Evolutionary conservation across 2,113 vertebrate genomes (phyloP), one percentile per base, ranked within the genome.

Genomic region (Accipiter virgatus): DNA sequence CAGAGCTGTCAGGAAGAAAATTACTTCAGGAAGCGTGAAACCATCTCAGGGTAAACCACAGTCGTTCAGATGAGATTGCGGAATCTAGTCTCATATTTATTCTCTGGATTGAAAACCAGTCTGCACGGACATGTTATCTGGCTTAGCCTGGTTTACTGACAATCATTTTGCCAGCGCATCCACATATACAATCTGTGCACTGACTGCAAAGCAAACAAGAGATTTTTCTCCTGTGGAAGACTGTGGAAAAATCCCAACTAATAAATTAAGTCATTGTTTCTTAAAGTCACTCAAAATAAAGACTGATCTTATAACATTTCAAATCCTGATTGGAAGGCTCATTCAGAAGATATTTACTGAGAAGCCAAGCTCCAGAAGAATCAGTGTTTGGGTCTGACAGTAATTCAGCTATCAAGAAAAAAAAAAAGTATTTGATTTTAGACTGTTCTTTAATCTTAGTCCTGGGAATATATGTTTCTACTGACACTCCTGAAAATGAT

Each of bases 361-460:
- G 87, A 92, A 88, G 40, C 17, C 66, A 26, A 47, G 67, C 86
- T 95, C 91, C 53, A 91, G 42, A 88, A 97, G 7, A 96, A 97
- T 86, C 42, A 77, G 79, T 84, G 59, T 82, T 82, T 45, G 67
- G 13, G 45, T 78, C 91, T 81, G 85, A 97, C 66, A 95, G 88
- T 88, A 93, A 81, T 81, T 92, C 95, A 83, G 43, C 52, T 93
- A 93, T 66, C 42, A 73, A 94, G 95, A 90, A 82, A 81, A 45
- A 45, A 45, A 50, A 48, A 50, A 52, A 26, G 34, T 45, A 89
- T 94, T 95, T 93, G 17, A 95, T 95, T 98, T 97, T 92, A 95
- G 88, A 97, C 92, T 85, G 82, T 71, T 95, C 73, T 96, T 97
- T 97, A 94, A 43, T 94, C 75, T 82, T 62, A 80, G 74, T 18